Conservation (phyloP, 1,140 invertebrate species). For the Tribolium castaneum region DNA sequence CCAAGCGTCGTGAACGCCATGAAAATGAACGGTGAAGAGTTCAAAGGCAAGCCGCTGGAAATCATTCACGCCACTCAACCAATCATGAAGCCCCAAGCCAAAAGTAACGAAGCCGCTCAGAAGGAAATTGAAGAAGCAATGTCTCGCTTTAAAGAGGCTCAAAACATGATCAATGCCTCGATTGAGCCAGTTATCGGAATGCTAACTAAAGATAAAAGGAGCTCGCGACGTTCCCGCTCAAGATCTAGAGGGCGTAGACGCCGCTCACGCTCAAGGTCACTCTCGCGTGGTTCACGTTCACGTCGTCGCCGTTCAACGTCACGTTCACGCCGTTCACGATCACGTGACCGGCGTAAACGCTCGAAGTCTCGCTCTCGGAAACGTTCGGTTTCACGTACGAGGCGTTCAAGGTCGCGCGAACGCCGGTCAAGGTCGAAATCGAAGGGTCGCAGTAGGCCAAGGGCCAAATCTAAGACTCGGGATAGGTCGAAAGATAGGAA, state of each 20-base stretch:
- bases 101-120: constrained; percentile 94
- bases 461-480: constrained; percentile 18
- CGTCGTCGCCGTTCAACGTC: constrained; percentile 64
- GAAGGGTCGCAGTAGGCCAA: constrained; percentile 51
- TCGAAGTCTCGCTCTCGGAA: constrained; percentile 64
- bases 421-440: constrained; percentile 49
- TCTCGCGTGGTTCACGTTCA: constrained; percentile 69
- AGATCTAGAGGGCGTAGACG: constrained; percentile 68
- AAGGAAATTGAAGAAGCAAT: constrained; percentile 97
- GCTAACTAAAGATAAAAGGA: constrained; percentile 84
- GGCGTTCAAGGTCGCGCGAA: constrained; percentile 63
- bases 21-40: constrained; percentile 82
- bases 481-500: constrained; percentile 3
- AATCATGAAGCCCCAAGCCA: constrained; percentile 92
- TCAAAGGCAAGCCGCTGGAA: constrained; percentile 75
- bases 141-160: constrained; percentile 95
- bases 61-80: constrained; percentile 90
- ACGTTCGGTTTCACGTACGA: constrained; percentile 69
- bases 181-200: constrained; percentile 91
- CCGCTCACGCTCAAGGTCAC: constrained; percentile 65
- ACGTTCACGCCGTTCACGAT: constrained; percentile 63
- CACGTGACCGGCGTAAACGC: constrained; percentile 61
- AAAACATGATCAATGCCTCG: constrained; percentile 91
- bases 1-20: constrained; percentile 87
- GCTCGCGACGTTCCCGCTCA: constrained; percentile 68